Conservation (phyloP, 1,140 invertebrate genomes). For the Drosophila lacertosa region DNA sequence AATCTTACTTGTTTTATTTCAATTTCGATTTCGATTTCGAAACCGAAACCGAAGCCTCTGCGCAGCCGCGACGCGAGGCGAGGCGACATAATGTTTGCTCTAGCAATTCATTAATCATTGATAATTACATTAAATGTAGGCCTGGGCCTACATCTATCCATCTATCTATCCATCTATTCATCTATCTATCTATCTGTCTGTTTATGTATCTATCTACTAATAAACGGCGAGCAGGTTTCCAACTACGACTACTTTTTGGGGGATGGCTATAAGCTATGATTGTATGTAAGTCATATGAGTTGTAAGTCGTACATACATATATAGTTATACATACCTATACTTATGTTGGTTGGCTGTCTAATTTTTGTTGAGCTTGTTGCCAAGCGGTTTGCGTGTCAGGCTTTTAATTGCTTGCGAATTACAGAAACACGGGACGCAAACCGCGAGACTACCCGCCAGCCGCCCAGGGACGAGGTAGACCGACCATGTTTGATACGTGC, state of each 20-base stretch:
- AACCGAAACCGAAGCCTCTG: constrained; percentile 31
- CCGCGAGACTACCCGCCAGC: no score
- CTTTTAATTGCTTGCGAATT: constrained; percentile 78
- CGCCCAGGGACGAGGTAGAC: not conserved
- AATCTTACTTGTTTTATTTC: not conserved
- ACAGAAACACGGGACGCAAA: constrained; percentile 61
- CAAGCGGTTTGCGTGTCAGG: constrained; percentile 53
- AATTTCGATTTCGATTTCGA: constrained; percentile 33
- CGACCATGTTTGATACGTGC: constrained; percentile 58
- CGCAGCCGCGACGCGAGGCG: constrained; percentile 38
- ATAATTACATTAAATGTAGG: constrained; percentile 81
- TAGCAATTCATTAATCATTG: constrained; percentile 80
- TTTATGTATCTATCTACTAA: no score
- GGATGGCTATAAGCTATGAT: constrained; percentile 3
- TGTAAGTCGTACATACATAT: constrained; percentile 31
- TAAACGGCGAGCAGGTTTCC: constrained; percentile 34
- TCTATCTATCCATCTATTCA: constrained; percentile 30
- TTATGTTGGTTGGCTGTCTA: constrained; percentile 44
- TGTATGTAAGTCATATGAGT: constrained; percentile 7
- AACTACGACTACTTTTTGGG: not conserved
- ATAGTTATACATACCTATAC: no score
- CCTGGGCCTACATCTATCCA: constrained; percentile 55
- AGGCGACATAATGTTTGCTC: constrained; percentile 74
- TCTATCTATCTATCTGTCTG: constrained; percentile 39
- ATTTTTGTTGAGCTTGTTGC: constrained; percentile 63